These are phyloP conservation scores for Argopecten irradians DNA, from an alignment of 1,140 invertebrate species.

Conservation along the genomic window DNA sequence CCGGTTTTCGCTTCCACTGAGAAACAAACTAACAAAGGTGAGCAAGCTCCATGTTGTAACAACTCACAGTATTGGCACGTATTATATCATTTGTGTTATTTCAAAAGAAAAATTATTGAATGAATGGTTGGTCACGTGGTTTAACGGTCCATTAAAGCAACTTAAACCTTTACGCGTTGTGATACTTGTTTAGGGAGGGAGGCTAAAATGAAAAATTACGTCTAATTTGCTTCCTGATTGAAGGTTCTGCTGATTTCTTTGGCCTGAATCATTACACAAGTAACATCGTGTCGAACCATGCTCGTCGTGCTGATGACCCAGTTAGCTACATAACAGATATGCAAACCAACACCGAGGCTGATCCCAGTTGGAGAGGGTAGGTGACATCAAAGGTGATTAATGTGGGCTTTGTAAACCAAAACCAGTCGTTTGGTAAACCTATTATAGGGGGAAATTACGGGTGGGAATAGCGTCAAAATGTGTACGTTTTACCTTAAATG, in stretches of 20 bases:
- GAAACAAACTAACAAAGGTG: conserved; percentile 41
- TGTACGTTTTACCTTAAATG: too few species aligned
- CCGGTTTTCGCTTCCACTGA: conserved; percentile 55
- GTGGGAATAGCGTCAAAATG: too few species aligned
- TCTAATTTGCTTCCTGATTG: too few species aligned
- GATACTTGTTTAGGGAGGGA: too few species aligned
- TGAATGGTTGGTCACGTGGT: too few species aligned
- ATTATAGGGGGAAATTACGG: too few species aligned
- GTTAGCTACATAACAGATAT: conserved; percentile 55
- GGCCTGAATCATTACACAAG: conserved; percentile 69
- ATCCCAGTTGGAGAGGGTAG: conserved; percentile 56
- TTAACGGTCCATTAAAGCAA: too few species aligned
- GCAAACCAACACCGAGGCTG: conserved; percentile 44
- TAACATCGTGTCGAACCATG: conserved; percentile 51
- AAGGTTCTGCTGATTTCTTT: conserved; percentile 68
- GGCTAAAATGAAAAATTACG: too few species aligned
- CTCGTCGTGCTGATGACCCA: conserved; percentile 40
- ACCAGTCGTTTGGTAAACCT: neutral
- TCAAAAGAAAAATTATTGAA: neutral
- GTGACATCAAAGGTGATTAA: neutral
- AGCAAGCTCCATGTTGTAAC: neutral
- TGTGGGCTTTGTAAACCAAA: neutral
- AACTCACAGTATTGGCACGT: neutral
- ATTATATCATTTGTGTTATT: neutral
- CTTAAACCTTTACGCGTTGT: too few species aligned